Base-by-base conservation (phyloP, 2,888 invertebrate species). In the Eulithis testata region DNA sequence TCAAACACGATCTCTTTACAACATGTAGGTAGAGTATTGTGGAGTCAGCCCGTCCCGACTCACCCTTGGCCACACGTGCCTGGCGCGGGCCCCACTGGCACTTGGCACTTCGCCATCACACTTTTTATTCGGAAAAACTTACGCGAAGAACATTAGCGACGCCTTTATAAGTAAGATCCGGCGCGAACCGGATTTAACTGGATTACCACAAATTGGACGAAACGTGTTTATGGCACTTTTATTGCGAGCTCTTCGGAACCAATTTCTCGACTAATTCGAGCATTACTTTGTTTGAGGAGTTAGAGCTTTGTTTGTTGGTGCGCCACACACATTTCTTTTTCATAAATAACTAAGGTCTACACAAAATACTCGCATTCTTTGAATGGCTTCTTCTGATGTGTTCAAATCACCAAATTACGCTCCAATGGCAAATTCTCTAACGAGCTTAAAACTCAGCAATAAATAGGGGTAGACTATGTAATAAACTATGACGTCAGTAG, bases 171-270 rank as follows among this genome's bases (percentile, higher is more conserved):
- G 49, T 45, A 53, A 65, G 58, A 62, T 11, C 59, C 45, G 50
- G 44, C 59, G 49, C 49, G 54, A 47, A 54, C 58, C 47, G 66
- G 66, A 62, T 62, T 59, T 44, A 62, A 66, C 66, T 59, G 62
- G 62, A 66, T 62, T 62, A 66, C 62, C 62, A 45, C 66, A 66
- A 66, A 66, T 66, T 66, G 66, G 59, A 66, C 40, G 59, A 66
- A 66, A 66, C 66, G 62, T 59, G 62, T 66, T 66, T 62, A 66
- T 66, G 59, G 66, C 66, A 62, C 55, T 66, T 66, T 62, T 66
- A 66, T 66, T 62, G 54, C 47, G 58, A 49, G 45, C 62, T 54
- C 51, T 62, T 62, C 61, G 58, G 27, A 66, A 58, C 62, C 66
- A 62, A 58, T 66, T 62, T 37, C 54, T 43, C 40, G 43, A 47